Conservation (phyloP, 2,113 vertebrate species). For the Serinus canaria region DNA sequence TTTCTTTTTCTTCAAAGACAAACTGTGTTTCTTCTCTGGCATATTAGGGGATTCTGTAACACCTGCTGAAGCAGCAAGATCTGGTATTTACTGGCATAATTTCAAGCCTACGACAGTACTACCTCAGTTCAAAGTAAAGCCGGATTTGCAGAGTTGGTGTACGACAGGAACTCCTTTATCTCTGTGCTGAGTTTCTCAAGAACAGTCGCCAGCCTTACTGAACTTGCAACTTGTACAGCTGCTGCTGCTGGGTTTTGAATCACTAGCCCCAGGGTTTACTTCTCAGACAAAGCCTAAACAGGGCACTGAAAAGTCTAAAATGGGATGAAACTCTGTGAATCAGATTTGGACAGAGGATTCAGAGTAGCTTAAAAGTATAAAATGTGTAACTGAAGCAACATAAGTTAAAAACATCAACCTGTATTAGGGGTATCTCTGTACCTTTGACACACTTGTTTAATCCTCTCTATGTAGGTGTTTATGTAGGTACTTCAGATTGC, state of each 20-base stretch:
- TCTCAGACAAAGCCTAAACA: slow-evolving; percentile 28
- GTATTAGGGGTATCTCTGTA: slow-evolving; percentile 63
- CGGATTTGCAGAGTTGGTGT: slow-evolving; percentile 74
- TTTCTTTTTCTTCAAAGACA: slow-evolving; percentile 54
- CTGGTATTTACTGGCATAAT: slow-evolving; percentile 70
- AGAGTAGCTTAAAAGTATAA: slow-evolving; percentile 1
- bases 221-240: slow-evolving; percentile 37
- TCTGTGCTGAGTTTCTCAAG: slow-evolving; percentile 80
- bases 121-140: slow-evolving; percentile 88
- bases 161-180: slow-evolving; percentile 74
- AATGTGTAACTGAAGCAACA: slow-evolving; percentile 42
- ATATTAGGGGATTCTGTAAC: slow-evolving; percentile 57
- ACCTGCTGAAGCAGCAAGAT: slow-evolving; percentile 62
- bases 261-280: slow-evolving; percentile 47
- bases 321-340: slow-evolving; percentile 29
- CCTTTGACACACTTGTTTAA: slow-evolving; percentile 60
- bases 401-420: slow-evolving; percentile 54
- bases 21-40: slow-evolving; percentile 61
- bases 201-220: slow-evolving; percentile 62
- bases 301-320: slow-evolving; percentile 35
- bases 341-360: slow-evolving; percentile 25
- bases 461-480: slow-evolving; percentile 65
- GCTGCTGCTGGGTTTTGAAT: slow-evolving; percentile 50
- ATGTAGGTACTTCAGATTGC: slow-evolving; percentile 66
- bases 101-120: slow-evolving; percentile 81